Base-by-base conservation (phyloP, 2,113 vertebrate genomes). In the Epinephelus lanceolatus region DNA sequence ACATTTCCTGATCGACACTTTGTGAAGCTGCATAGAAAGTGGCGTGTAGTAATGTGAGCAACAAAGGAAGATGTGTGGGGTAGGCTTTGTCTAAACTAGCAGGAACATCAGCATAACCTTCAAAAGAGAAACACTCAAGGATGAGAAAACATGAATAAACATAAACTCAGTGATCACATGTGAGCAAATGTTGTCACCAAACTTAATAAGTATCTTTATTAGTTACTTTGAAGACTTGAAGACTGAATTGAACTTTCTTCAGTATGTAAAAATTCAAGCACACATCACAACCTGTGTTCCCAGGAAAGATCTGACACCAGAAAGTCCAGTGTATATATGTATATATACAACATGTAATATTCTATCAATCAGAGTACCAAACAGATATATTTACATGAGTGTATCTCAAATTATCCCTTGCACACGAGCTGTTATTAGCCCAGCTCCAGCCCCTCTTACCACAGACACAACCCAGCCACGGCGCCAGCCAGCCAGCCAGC, bases 401-500 rank as follows among this genome's bases (percentile, higher is more conserved):
- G 74, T 13, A 9, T 80, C 80, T 87, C 49, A 51, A 30, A 74
- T 71, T 60, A 73, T 65, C 33, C 45, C 59, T 66, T 52, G 42
- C 70, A 79, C 79, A 52, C 18, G 49, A 69, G 72, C 81, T 72
- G 81, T 80, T 86, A 81, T 83, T 84, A 86, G 63, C 78, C 13
- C 63, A 53, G 71, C 55, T 87, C 67, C 63, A 65, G 80, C 51
- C 49, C 72, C 57, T 65, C 72, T 76, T 45, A 61, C 69, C 27
- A 60, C 80, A 91, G 87, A 90, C 84, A 81, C 86, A 86, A 84
- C 80, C 67, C 73, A 83, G 80, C 80, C 78, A 59, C 67, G 76
- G 89, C 80, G 91, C 91, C 91, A 92, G 91, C 81, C 90, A 83
- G 76, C 83, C 90, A 83, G 76, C 83, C 90, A 83, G 76, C 76